Base-by-base conservation (phyloP, 2,888 invertebrate genomes). In the Eupithecia abbreviata region DNA sequence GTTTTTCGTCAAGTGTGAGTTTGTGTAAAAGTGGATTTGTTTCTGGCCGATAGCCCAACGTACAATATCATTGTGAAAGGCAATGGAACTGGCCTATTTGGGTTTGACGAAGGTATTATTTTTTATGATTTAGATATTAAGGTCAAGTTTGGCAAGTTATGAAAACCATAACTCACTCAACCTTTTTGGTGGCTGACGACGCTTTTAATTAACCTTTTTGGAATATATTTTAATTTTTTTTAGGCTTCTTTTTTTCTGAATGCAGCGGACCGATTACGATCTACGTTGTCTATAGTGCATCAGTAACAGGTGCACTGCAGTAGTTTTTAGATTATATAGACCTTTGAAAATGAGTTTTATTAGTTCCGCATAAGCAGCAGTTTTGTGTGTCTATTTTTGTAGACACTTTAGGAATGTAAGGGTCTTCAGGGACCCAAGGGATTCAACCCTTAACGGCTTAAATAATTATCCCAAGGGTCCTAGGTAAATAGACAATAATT, bases 31-130 rank as follows among this genome's bases (percentile, higher is more conserved):
- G 94, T 94, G 94, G 94, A 94, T 93, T 93, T 90, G 89, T 91
- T 94, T 87, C 78, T 93, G 82, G 90, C 88, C 84, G 91, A 90
- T 81, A 89, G 88, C 88, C 92, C 90, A 84, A 94, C 94, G 94
- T 93, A 93, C 92, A 94, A 93, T 94, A 94, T 92, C 91, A 93
- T 94, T 89, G 93, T 92, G 92, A 91, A 89, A 92, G 92, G 91
- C 80, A 94, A 94, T 94, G 94, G 85, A 81, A 92, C 89, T 85
- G 86, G 88, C 78, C 86, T 92, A 81, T 92, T 91, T 82, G 94
- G 93, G 88, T 87, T 89, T 86, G 92, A 91, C 77, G 94, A 94
- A 89, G 94, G 94, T 94, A 47, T 66, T 78, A 66, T 43, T 74
- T 76, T 78, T 78, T 73, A 75, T 75, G 58, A 67, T 70, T 75